Percentiles rank a stretch among this genome's conserved stretches.
Evolutionary conservation across 2,888 invertebrate genomes (phyloP).

Genomic region (Vandiemenella viatica): DNA sequence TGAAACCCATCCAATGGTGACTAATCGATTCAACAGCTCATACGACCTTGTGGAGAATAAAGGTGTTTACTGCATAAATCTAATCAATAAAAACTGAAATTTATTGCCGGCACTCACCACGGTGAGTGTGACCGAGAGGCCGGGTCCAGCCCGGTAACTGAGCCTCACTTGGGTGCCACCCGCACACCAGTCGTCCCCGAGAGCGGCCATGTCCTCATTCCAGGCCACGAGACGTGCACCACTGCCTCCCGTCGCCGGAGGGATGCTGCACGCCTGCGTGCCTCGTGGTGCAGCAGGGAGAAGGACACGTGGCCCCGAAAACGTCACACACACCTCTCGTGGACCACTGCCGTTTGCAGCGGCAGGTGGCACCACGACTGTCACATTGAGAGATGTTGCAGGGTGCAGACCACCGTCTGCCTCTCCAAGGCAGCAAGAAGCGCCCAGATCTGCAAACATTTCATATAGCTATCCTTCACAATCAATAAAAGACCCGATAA

Average conservation of each 20-base stretch:
- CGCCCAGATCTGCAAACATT: too few species aligned
- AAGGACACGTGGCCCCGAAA: slow-evolving; percentile 14
- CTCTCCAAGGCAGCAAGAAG: too few species aligned
- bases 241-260: not conserved
- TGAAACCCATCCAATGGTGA: too few species aligned
- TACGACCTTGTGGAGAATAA: too few species aligned
- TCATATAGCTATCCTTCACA: too few species aligned
- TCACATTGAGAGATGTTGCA: slow-evolving; percentile 6
- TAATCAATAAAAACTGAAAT: too few species aligned
- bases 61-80: too few species aligned
- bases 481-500: too few species aligned
- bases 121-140: slow-evolving; percentile 12
- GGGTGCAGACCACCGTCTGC: slow-evolving; percentile 1
- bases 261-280: slow-evolving; percentile 11
- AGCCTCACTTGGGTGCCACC: slow-evolving; percentile 13
- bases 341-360: slow-evolving; percentile 7
- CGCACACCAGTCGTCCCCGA: slow-evolving; percentile 14
- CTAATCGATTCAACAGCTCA: too few species aligned
- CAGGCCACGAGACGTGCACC: slow-evolving; percentile 5
- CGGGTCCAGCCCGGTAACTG: slow-evolving; percentile 11
- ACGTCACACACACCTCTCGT: slow-evolving; percentile 16
- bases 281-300: slow-evolving; percentile 10
- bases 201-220: slow-evolving; percentile 4
- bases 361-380: slow-evolving; percentile 9
- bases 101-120: slow-evolving; percentile 14